Percentiles rank a stretch among this genome's conserved stretches.
Evolutionary conservation across 92 coral and sea anemone genomes (phyloP).

Genomic region (Paragorgia papillata): DNA sequence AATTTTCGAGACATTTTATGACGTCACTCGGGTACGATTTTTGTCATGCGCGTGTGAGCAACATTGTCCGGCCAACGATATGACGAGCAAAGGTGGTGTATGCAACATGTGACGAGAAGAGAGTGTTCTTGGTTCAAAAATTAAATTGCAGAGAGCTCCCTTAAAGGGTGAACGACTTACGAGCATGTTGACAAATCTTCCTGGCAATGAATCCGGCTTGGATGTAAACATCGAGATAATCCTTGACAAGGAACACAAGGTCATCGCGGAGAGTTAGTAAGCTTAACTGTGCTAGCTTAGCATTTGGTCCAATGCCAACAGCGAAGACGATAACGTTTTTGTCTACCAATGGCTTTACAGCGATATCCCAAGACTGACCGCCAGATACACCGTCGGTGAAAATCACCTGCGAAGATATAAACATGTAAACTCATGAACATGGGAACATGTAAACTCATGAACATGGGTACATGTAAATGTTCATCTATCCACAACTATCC

Average conservation of each 20-base stretch:
- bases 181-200: slow-evolving; percentile 39
- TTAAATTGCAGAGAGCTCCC: too few relatives aligned
- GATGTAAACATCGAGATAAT: slow-evolving; percentile 19
- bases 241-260: slow-evolving; percentile 1
- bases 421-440: neutral
- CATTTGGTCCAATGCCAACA: neutral
- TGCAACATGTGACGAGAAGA: too few relatives aligned
- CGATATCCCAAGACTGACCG: neutral
- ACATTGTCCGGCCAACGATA: too few relatives aligned
- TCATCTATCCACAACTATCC: too few relatives aligned
- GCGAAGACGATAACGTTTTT: slow-evolving; percentile 25
- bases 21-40: too few relatives aligned
- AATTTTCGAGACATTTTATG: too few relatives aligned
- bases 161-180: slow-evolving; percentile 11
- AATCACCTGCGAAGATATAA: slow-evolving; percentile 8
- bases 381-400: slow-evolving; percentile 33
- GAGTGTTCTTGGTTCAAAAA: too few relatives aligned
- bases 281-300: neutral
- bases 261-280: slow-evolving; percentile 1
- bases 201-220: slow-evolving; percentile 35
- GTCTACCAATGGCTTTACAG: neutral
- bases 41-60: too few relatives aligned
- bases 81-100: too few relatives aligned
- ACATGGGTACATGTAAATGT: too few relatives aligned
- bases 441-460: too few relatives aligned